These are phyloP conservation scores for Hypotaenidia philippensis DNA, from an alignment of 2,797 vertebrate species.

Conservation along the genomic window DNA sequence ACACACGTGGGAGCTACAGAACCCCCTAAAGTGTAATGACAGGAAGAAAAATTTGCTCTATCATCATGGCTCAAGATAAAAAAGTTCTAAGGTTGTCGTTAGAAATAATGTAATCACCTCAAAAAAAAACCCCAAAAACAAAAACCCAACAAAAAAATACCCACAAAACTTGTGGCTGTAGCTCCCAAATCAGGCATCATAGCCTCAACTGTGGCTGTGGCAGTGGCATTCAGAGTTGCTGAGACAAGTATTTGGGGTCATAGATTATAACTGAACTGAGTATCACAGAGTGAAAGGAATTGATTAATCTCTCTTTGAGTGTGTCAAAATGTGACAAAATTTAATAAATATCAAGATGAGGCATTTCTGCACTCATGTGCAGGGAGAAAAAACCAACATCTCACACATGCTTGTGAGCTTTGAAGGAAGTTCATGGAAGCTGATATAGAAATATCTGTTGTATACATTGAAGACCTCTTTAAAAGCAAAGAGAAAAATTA, in stretches of 20 bases:
- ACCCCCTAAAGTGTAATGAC: neutral
- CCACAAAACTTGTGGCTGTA: neutral
- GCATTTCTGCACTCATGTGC: neutral
- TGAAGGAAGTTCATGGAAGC: neutral
- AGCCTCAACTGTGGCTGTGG: neutral
- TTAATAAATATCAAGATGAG: neutral
- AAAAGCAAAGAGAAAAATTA: neutral
- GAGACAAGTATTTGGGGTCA: neutral
- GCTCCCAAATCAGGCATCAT: neutral
- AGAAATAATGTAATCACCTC: neutral
- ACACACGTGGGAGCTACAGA: neutral
- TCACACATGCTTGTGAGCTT: neutral
- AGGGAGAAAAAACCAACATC: neutral
- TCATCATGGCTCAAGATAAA: neutral
- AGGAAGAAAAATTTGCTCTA: neutral
- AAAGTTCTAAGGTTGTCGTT: neutral
- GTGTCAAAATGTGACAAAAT: neutral
- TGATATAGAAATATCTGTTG: neutral
- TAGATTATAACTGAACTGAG: neutral
- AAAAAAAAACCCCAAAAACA: neutral
- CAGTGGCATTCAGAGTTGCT: neutral
- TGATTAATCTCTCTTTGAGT: neutral
- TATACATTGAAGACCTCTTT: neutral
- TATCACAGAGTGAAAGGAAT: neutral
- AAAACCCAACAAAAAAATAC: no score